Evolutionary conservation across 2,888 invertebrate species (phyloP), one percentile per base, ranked within the genome.

Genomic region (Laothoe populi): DNA sequence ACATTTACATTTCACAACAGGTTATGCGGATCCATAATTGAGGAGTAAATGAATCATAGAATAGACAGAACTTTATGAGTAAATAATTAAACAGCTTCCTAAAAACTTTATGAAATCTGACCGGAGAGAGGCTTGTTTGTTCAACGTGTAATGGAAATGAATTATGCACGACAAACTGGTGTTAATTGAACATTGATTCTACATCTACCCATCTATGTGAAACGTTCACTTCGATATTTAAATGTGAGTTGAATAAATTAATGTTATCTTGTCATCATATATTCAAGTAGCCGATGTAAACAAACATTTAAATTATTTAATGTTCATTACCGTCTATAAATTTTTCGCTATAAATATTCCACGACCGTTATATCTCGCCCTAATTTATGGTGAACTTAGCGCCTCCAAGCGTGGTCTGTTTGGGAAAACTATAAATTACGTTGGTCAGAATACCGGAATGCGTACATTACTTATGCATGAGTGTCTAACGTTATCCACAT

Each of bases 271-370:
- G 45, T 57, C 61, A 40, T 59, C 35, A 38, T 42, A 11, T 49
- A 23, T 44, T 61, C 35, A 38, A 63, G 46, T 38, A 57, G 57
- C 44, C 7, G 10, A 31, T 35, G 24, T 24, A 40, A 24, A 46
- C 13, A 4, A 16, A 10, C 45, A 21, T 57, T 24, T 24, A 13
- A 11, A 19, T 35, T 45, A 46, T 35, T 46, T 26, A 64, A 67
- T 62, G 60, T 64, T 62, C 64, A 69, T 69, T 69, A 62, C 62
- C 19, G 57, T 62, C 64, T 48, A 71, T 71, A 71, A 74, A 74
- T 78, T 72, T 67, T 66, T 61, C 31, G 65, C 67, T 63, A 76
- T 79, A 78, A 78, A 74, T 73, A 75, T 69, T 72, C 70, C 60
- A 69, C 58, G 38, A 57, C 44, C 61, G 60, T 63, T 65, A 64